Evolutionary conservation across 2,888 invertebrate genomes (phyloP).

Genomic region (Orthosia gothica): DNA sequence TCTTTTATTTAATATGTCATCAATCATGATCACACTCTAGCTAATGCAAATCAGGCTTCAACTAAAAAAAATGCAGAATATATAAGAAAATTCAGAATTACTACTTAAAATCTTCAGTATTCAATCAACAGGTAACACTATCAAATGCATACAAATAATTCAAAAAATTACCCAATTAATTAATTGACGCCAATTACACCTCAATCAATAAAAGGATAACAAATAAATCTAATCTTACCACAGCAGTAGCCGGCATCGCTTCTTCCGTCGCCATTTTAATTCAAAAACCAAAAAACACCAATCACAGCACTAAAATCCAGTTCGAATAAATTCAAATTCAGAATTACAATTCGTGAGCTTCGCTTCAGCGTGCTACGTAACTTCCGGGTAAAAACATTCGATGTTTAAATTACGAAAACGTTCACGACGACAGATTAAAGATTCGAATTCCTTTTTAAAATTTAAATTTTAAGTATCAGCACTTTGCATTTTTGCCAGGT

Average conservation of each 20-base stretch:
- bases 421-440: conserved; percentile 38
- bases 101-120: not conserved
- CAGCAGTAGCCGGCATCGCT: conserved; percentile 79
- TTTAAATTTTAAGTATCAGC: conserved; percentile 8
- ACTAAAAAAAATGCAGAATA: not conserved
- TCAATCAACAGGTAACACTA: conserved; percentile 29
- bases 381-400: conserved; percentile 61
- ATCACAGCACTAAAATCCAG: conserved; percentile 63
- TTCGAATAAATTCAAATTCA: conserved; percentile 46
- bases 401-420: conserved; percentile 51
- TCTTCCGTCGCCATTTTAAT: conserved; percentile 82
- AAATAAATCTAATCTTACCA: conserved; percentile 74
- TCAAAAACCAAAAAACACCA: conserved; percentile 56
- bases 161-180: not conserved
- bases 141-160: not conserved
- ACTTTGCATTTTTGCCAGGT: conserved; percentile 30
- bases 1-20: not conserved
- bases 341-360: conserved; percentile 46
- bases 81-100: not conserved
- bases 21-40: not conserved
- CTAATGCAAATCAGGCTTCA: not conserved
- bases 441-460: conserved; percentile 26
- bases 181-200: not conserved
- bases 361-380: conserved; percentile 43
- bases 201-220: not conserved